Base-by-base conservation (phyloP, 2,797 vertebrate species). In the Pterois miles region DNA sequence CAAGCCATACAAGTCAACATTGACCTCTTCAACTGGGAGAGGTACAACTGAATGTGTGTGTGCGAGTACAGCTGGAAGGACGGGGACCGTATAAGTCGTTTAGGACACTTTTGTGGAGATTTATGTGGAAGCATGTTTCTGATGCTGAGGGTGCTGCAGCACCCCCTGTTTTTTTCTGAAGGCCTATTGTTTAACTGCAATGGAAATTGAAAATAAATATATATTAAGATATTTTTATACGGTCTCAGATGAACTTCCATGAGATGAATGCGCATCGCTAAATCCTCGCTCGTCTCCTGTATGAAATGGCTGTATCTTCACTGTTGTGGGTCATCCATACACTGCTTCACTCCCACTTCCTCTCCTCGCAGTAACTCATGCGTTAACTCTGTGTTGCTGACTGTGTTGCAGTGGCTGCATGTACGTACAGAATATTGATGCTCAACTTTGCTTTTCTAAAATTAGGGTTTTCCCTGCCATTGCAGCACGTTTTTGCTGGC, bases 11-110 rank as follows among this genome's bases (percentile, higher is more conserved):
- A 96, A 90, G 81, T 97, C 89, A 97, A 97, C 92, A 97, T 98
- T 18, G 92, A 97, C 74, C 96, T 99, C 33, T 99, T 96, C 95
- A 98, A 96, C 86, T 99, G 98, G 98, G 97, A 99, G 76, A 98
- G 98, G 98, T 99, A 95, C 12, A n/a, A 38, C 50, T 33, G 60
- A 78, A 23, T 57, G 7, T 48, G 29, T 65, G 59, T 75, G 22
- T 23, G 4, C 48, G 13, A n/a, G n/a, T 22, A 14, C 43, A 71
- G 62, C 33, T 60, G n/a, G 5, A 27, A 31, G 52, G 13, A 74
- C 22, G 75, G 50, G 8, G 43, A 25, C 13, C 3, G 6, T 14
- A 8, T 22, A 16, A 27, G 38, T 65, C 5, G 2, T 74, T 63
- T 23, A 36, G 14, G 46, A 58, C 43, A 31, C 7, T 12, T 27